phyloP scores from a whole-genome alignment of 2,113 vertebrate species.

The Gymnarchus niloticus region DNA sequence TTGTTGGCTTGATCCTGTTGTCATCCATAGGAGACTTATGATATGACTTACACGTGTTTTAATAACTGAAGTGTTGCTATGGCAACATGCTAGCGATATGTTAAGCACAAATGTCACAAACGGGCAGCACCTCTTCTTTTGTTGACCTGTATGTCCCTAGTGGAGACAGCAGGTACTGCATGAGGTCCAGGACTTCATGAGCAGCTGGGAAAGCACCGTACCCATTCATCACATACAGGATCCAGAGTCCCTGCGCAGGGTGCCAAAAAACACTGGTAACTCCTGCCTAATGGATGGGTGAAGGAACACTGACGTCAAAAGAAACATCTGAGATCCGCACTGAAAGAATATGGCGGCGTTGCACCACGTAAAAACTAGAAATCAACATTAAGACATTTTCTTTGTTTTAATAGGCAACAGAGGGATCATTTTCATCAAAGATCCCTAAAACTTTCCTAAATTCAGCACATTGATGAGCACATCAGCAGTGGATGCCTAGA shows the following conservation, averaged over 20 bases:
- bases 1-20: neutral
- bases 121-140: constrained; percentile 37
- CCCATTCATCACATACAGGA: constrained; percentile 67
- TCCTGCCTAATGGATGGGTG: neutral
- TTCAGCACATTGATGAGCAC: neutral
- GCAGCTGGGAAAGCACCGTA: constrained; percentile 57
- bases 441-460: neutral
- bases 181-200: constrained; percentile 63
- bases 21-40: too few species aligned
- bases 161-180: constrained; percentile 57
- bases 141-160: constrained; percentile 41
- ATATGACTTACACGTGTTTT: neutral
- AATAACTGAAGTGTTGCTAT: neutral
- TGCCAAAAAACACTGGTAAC: constrained; percentile 5
- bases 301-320: neutral
- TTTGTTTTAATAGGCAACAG: neutral
- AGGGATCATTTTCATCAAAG: neutral
- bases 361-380: neutral
- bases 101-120: neutral
- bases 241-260: constrained; percentile 63
- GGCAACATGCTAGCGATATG: neutral
- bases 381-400: neutral
- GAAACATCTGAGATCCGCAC: neutral
- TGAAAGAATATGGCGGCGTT: neutral
- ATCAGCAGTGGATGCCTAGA: neutral